A percentile compares a stretch with the other conserved stretches of the same genome.
Conservation (phyloP, 2,113 vertebrate species). For the Sebastes schlegelii region DNA sequence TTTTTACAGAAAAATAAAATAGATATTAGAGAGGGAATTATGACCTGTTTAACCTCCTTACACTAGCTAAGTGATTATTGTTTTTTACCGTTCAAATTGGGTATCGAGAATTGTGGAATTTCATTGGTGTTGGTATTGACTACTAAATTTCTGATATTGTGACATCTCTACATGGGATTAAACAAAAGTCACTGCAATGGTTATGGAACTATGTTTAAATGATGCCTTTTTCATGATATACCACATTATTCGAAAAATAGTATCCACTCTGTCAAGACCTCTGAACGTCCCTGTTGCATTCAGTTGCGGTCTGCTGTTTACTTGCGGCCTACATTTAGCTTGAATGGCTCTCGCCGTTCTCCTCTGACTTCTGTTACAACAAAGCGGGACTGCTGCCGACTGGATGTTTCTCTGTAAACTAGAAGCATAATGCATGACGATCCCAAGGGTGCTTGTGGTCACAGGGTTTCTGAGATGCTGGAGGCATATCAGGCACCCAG, state of each 20-base stretch:
- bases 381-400: background rate
- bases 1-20: no score
- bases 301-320: background rate
- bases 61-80: no score
- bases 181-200: background rate
- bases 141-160: no score
- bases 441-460: slow-evolving; percentile 25
- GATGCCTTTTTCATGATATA: background rate
- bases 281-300: slow-evolving; percentile 16
- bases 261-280: background rate
- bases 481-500: slow-evolving; percentile 19
- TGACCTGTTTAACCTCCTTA: no score
- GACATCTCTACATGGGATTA: background rate
- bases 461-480: slow-evolving; percentile 26
- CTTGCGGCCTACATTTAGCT: slow-evolving; percentile 9
- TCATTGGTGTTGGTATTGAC: no score
- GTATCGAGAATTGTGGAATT: no score
- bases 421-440: slow-evolving; percentile 17
- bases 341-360: background rate
- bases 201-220: background rate
- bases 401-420: slow-evolving; percentile 26
- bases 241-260: background rate
- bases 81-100: no score
- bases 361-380: slow-evolving; percentile 5
- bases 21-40: no score